Conservation (phyloP, 2,797 vertebrate species). For the Tinamus major region DNA sequence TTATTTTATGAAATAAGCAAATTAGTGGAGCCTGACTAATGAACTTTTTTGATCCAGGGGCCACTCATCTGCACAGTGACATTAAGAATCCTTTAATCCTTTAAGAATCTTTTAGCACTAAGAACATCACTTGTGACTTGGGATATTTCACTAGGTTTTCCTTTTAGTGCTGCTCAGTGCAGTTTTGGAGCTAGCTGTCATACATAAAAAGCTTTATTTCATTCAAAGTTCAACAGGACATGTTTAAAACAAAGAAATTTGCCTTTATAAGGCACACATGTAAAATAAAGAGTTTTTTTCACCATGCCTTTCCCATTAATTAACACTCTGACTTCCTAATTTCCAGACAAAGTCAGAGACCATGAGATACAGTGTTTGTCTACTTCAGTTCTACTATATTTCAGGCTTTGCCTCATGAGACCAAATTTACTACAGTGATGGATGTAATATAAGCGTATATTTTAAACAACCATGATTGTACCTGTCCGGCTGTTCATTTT, state of each 20-base stretch:
- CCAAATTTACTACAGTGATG: neutral
- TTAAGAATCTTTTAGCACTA: neutral
- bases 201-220: neutral
- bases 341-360: neutral
- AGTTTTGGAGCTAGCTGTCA: neutral
- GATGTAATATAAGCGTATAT: constrained; percentile 5
- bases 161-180: neutral
- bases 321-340: neutral
- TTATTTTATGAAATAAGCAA: constrained; percentile 48
- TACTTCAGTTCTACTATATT: neutral
- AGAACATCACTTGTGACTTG: neutral
- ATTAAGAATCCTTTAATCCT: neutral
- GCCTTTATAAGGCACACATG: neutral
- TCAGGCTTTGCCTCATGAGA: constrained; percentile 24
- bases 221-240: neutral
- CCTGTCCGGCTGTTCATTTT: constrained; percentile 47
- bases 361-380: neutral
- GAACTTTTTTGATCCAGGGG: constrained; percentile 15
- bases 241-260: neutral
- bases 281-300: neutral
- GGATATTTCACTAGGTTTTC: neutral
- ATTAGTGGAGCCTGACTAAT: constrained; percentile 45
- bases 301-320: neutral
- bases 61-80: neutral
- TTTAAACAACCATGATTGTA: constrained; percentile 23